These are phyloP conservation scores for Engystomops pustulosus DNA, from an alignment of 2,113 vertebrate species.

Conservation along the genomic window DNA sequence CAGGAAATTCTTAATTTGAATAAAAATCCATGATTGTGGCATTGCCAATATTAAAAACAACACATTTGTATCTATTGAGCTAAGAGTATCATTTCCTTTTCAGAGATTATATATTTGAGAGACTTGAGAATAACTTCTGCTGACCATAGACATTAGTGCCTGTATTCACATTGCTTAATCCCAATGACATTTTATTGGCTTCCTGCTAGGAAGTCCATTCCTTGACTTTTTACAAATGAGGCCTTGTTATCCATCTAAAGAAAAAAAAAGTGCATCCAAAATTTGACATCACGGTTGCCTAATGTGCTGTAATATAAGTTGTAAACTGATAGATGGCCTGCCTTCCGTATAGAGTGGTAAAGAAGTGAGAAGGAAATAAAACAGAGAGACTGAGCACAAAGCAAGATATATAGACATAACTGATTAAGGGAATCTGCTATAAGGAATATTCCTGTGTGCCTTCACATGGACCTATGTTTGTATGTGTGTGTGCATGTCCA, in stretches of 20 bases:
- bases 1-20: neutral
- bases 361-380: neutral
- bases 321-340: slow-evolving; percentile 23
- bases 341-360: neutral
- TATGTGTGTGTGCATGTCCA: neutral
- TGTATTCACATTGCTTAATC: slow-evolving; percentile 42
- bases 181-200: slow-evolving; percentile 42
- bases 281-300: slow-evolving; percentile 37
- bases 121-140: slow-evolving; percentile 12
- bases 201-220: slow-evolving; percentile 45
- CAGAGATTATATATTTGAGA: neutral
- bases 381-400: neutral
- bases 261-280: neutral
- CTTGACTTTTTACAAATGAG: slow-evolving; percentile 44
- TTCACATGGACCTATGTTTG: too few relatives aligned
- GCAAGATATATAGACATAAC: neutral
- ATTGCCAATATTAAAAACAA: neutral
- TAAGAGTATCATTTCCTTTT: too few relatives aligned
- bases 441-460: too few relatives aligned
- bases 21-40: neutral
- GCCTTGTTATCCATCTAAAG: slow-evolving; percentile 29
- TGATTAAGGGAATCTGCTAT: too few relatives aligned
- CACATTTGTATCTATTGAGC: neutral
- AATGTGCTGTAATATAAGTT: slow-evolving; percentile 30
- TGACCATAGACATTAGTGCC: slow-evolving; percentile 17